Conservation (phyloP, 2,888 invertebrate genomes). For the Phania funesta region DNA sequence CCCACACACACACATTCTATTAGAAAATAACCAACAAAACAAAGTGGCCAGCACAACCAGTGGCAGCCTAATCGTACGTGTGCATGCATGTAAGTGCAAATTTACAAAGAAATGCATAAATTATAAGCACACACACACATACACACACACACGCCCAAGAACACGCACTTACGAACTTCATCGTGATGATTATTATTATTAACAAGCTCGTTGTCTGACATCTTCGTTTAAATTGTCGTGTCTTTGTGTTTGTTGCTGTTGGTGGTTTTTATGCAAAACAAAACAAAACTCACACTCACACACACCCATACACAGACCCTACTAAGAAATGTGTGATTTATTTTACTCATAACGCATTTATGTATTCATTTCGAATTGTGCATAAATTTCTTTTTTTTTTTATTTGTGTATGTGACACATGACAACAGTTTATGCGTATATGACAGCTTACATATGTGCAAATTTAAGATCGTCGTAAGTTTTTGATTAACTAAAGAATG, state of each 20-base stretch:
- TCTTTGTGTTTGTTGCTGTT: neutral
- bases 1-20: neutral
- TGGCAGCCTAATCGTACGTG: too few species aligned
- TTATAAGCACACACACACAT: slow-evolving; percentile 31
- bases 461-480: slow-evolving; percentile 6
- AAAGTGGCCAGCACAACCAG: slow-evolving; percentile 12
- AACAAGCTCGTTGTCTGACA: slow-evolving; percentile 38
- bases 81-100: slow-evolving; percentile 10
- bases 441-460: neutral
- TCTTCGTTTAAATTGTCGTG: slow-evolving; percentile 27
- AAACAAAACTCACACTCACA: neutral
- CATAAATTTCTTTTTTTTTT: neutral
- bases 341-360: slow-evolving; percentile 39
- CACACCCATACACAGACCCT: neutral
- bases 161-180: neutral
- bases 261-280: neutral
- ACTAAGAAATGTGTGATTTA: neutral
- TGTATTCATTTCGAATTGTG: slow-evolving; percentile 26
- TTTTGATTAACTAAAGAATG: slow-evolving; percentile 40
- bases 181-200: slow-evolving; percentile 15
- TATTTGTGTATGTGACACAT: neutral
- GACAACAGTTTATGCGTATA: neutral
- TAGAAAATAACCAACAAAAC: slow-evolving; percentile 27
- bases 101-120: slow-evolving; percentile 62
- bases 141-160: slow-evolving; percentile 7